These are phyloP conservation scores for Montifringilla adamsi DNA, from an alignment of 2,113 vertebrate genomes.

Conservation along the genomic window DNA sequence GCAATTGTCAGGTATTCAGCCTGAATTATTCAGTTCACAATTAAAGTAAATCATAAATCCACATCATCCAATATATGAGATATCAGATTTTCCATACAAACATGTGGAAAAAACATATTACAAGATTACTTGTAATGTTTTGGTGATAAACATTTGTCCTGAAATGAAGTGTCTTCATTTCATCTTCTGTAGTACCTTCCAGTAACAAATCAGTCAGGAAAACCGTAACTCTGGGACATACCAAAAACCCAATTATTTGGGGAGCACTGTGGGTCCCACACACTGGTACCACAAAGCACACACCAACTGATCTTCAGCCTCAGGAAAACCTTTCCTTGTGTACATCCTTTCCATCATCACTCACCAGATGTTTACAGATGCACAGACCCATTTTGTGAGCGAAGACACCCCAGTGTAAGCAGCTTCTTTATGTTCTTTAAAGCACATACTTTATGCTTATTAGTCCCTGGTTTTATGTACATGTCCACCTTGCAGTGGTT, in stretches of 20 bases:
- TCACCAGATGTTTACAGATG: neutral
- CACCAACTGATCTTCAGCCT: neutral
- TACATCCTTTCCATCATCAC: neutral
- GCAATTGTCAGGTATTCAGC: neutral
- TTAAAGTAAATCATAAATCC: neutral
- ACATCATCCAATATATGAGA: neutral
- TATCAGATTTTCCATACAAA: neutral
- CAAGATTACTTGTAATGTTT: neutral
- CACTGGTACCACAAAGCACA: neutral
- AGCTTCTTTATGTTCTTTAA: too few species aligned
- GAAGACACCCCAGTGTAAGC: neutral
- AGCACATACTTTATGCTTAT: neutral
- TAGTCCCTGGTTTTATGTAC: accelerated
- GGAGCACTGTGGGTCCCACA: neutral
- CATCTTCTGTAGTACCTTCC: neutral
- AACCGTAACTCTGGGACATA: neutral
- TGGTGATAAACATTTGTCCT: neutral
- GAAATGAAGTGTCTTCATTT: neutral
- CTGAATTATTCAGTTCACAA: neutral
- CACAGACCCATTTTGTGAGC: neutral
- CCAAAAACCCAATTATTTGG: accelerated
- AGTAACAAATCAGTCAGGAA: neutral
- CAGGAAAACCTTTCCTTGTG: neutral
- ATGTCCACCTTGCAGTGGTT: accelerated
- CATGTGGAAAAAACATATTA: neutral